A percentile compares a stretch with the other conserved stretches of the same genome.
Evolutionary conservation across 1,140 invertebrate species (phyloP).

Genomic region (Drosophila dunni): DNA sequence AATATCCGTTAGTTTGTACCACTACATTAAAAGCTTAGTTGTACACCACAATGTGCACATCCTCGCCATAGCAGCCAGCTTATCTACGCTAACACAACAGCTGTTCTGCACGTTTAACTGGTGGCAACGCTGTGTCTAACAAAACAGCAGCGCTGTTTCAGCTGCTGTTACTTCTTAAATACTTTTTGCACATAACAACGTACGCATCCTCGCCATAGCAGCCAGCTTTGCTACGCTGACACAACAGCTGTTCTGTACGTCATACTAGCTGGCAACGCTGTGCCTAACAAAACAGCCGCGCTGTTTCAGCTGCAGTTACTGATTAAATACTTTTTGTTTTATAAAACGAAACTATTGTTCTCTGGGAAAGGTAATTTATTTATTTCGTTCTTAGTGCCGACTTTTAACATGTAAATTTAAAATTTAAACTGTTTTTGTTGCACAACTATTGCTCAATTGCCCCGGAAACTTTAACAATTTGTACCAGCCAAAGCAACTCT

Average conservation of each 20-base stretch:
- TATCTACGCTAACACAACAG: not conserved
- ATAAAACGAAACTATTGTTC: not conserved
- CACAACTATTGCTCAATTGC: slow-evolving; percentile 20
- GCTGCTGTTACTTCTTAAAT: not conserved
- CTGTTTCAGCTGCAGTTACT: not conserved
- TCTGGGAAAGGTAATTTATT: slow-evolving; percentile 29
- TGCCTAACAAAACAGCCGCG: not conserved
- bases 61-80: slow-evolving; percentile 11
- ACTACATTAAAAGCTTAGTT: not conserved
- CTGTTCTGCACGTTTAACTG: not conserved
- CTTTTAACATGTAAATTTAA: slow-evolving; percentile 22
- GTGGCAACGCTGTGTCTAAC: slow-evolving; percentile 1
- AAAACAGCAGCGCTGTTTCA: not conserved
- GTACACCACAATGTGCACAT: not conserved
- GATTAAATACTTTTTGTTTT: not conserved
- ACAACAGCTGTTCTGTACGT: not conserved
- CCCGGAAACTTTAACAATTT: slow-evolving; percentile 35
- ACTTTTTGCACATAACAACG: not conserved
- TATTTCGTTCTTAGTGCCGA: slow-evolving; percentile 26
- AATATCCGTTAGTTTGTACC: not conserved
- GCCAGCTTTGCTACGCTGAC: not conserved
- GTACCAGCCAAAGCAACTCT: slow-evolving; percentile 14
- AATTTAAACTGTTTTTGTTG: slow-evolving; percentile 17
- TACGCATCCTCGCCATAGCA: not conserved
- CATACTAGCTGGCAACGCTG: slow-evolving; percentile 7